Evolutionary conservation across 1,140 invertebrate genomes (phyloP).

Genomic region (Mercenaria mercenaria): DNA sequence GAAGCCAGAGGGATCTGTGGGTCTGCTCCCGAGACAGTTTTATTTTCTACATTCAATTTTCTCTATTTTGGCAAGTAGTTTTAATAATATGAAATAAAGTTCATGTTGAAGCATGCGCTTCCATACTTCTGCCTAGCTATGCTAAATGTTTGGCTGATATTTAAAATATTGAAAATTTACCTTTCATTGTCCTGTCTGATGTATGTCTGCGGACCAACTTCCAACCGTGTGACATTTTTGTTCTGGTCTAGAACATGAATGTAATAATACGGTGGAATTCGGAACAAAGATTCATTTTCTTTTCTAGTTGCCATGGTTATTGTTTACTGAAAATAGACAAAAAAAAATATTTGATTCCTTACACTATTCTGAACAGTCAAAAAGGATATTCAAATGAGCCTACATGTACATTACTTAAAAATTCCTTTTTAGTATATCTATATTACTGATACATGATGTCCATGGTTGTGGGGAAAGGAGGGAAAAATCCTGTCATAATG

Average conservation of each 20-base stretch:
- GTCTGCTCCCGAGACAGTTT: too few relatives aligned
- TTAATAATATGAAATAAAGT: too few relatives aligned
- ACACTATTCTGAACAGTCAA: neutral
- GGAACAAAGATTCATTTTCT: constrained; percentile 83
- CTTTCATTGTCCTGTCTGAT: constrained; percentile 88
- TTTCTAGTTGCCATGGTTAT: constrained; percentile 61
- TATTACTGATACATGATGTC: neutral
- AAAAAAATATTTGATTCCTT: neutral
- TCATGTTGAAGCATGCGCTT: too few relatives aligned
- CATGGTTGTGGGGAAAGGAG: neutral
- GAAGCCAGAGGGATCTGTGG: too few relatives aligned
- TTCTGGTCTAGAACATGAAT: constrained; percentile 88
- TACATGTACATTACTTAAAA: neutral
- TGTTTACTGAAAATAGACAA: constrained; percentile 28
- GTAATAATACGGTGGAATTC: constrained; percentile 87
- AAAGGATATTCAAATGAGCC: neutral
- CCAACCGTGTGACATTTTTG: constrained; percentile 87
- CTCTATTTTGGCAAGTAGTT: too few relatives aligned
- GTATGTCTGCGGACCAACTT: constrained; percentile 87
- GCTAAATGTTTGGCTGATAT: too few relatives aligned
- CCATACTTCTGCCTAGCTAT: too few relatives aligned
- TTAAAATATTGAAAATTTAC: constrained; percentile 81
- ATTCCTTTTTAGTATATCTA: too few relatives aligned
- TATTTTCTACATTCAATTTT: too few relatives aligned
- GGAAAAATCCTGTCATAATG: too few relatives aligned